Evolutionary conservation across 1,140 invertebrate genomes (phyloP), one percentile per base, ranked within the genome.

Genomic region (Homalodisca vitripennis): DNA sequence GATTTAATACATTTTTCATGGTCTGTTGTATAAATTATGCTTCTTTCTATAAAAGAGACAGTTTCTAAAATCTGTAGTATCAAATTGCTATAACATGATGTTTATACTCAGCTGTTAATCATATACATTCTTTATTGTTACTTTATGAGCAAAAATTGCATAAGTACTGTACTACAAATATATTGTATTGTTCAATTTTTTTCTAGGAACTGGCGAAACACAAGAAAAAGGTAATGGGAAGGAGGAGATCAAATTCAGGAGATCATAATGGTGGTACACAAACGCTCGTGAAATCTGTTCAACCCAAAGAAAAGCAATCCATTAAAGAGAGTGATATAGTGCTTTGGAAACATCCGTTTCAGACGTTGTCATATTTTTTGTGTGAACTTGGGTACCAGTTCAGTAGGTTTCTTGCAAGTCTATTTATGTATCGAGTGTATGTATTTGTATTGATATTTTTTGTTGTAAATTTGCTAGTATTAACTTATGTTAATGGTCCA

Each of bases 341-440:
- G 34, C 77, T 98, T 67, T 97, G 94, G 94, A 85, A 90, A 75
- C 86, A 86, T 77, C 95, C 95, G 27, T 76, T 96, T 53, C 85
- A 82, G 68, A 97, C 94, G 10, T 74, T 94, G 27, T 27, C 55
- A 6, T 60, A 60, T 60, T 60, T 30, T 60, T 60, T 26, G 6
- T 60, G n/a, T 60, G 55, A 60, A 27, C 27, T 60, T 14, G 12
- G 2, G 22, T 60, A 60, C 27, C 55, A 60, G 29, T 26, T 26
- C 10, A 24, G 27, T 3, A 26, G 27, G 26, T 27, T 60, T 2
- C 3, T 27, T 26, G 29, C 26, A 27, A 29, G 2, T 6, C 6
- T 60, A 27, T 27, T 27, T 60, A 22, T 27, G 24, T 60, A 60
- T 24, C 27, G 55, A 3, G 14, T 60, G n/a, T 60, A 60, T 60